Percentiles rank a stretch among this genome's conserved stretches.
These are phyloP conservation scores for Trypoxylus dichotomus DNA, from an alignment of 1,140 invertebrate species.

Conservation along the genomic window DNA sequence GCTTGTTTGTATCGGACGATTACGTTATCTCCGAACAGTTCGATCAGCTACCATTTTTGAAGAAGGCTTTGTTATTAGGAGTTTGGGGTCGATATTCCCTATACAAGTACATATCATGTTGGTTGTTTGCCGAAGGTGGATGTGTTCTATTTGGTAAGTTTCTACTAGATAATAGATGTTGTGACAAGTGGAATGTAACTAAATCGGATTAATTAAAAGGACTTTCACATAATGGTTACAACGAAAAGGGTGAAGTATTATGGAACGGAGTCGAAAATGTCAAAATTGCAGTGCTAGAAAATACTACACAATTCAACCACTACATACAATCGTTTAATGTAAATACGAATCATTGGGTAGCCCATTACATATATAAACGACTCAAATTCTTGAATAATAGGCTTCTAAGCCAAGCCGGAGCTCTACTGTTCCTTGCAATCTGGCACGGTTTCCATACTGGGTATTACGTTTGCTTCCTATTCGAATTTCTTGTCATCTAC, in stretches of 20 bases:
- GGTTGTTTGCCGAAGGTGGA: slow-evolving; percentile 85
- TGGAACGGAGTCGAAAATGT: slow-evolving; percentile 92
- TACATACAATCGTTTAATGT: slow-evolving; percentile 89
- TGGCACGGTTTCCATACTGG: slow-evolving; percentile 93
- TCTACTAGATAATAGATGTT: too few relatives aligned
- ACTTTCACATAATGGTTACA: slow-evolving; percentile 78
- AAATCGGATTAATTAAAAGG: slow-evolving; percentile 55
- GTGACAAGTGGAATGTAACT: not conserved
- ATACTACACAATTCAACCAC: slow-evolving; percentile 76
- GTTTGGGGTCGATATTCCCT: slow-evolving; percentile 83
- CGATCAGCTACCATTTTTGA: slow-evolving; percentile 61
- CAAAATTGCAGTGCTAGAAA: slow-evolving; percentile 74
- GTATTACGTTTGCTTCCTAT: slow-evolving; percentile 89
- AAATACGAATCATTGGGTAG: slow-evolving; percentile 91
- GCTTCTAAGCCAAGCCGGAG: slow-evolving; percentile 77
- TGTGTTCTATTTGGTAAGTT: slow-evolving; percentile 65
- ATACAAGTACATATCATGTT: slow-evolving; percentile 90
- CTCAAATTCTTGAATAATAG: slow-evolving; percentile 87
- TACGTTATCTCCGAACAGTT: slow-evolving; percentile 72
- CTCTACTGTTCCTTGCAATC: slow-evolving; percentile 83
- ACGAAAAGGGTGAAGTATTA: slow-evolving; percentile 60
- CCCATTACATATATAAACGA: slow-evolving; percentile 90
- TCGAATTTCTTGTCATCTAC: slow-evolving; percentile 87
- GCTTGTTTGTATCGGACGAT: slow-evolving; percentile 67
- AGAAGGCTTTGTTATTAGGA: slow-evolving; percentile 68